Base-by-base conservation (phyloP, 2,113 vertebrate genomes). In the Xyliphius kryptos region DNA sequence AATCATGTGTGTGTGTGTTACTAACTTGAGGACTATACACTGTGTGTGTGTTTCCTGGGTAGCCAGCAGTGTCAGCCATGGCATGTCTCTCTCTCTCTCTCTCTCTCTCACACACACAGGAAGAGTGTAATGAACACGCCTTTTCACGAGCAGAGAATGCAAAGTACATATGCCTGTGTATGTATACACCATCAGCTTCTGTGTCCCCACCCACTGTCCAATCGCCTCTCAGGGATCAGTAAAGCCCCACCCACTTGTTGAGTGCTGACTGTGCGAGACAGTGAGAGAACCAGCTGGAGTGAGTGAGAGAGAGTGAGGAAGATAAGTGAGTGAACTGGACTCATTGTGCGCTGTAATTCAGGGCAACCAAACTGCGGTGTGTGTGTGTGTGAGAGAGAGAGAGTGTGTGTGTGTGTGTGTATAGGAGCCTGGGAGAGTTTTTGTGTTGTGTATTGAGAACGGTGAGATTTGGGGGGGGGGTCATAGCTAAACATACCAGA, bases 231-330 rank as follows among this genome's bases (percentile, higher is more conserved):
- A 47, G 13, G 20, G 59, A 50, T 19, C 41, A 38, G 22, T 40
- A 32, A 56, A 20, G 55, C 59, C 58, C 58, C 41, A 53, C 65
- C 76, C 76, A 70, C 76, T 70, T 77, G 75, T 76, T 84, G 80
- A 77, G 70, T 85, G 82, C 87, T 87, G 85, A 86, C 81, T 80
- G 83, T 80, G 85, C 81, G 81, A 81, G 82, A 79, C 79, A 80
- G 80, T 79, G 83, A 86, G 56, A 51, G 56, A 56, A 48, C 73
- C 64, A 69, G 44, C 87, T 83, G 80, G 85, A 44, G 38, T 44
- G 67, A 62, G 58, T 57, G 60, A 68, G 66, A 66, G 62, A 61
- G 61, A 72, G 52, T 40, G 58, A 49, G 60, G 52, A 50, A 77
- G 70, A 67, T 32, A 32, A 32, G 46, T 44, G 67, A 36, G 52